Base-by-base conservation (phyloP, 2,797 vertebrate genomes). In the Gymnocypris eckloni region DNA sequence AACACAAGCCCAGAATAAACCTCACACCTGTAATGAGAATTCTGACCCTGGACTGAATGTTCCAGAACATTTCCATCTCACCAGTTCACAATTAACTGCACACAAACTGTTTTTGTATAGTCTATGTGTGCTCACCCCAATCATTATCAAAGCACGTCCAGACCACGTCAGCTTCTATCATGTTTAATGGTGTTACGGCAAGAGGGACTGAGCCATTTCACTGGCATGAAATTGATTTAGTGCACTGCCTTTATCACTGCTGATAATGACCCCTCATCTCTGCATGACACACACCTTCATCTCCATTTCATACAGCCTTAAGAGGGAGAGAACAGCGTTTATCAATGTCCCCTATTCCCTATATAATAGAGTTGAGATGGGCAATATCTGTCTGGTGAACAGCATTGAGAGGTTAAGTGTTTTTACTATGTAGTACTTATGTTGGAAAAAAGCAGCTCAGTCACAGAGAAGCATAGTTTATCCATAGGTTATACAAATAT, bases 171-270 rank as follows among this genome's bases (percentile, higher is more conserved):
- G n/a, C 56, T 81, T 85, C 83, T 79, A 87, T 87, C 83, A 87
- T 41, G 67, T 81, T 75, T 59, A 88, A 87, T 86, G 84, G 87
- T 76, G 72, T 83, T 88, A 86, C 45, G 45, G 81, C 82, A 78
- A 75, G 48, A 52, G 81, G 79, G 54, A 88, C 82, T 70, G 80
- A 78, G 50, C 77, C 78, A 56, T 77, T 87, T 59, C 79, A 50
- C 79, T 67, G 79, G 93, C 93, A 91, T 93, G 91, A 94, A 93
- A 94, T 89, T 94, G 93, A 95, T 94, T 94, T 94, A 94, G 93
- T 93, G 90, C 90, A 88, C 90, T 89, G 92, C 88, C 93, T 94
- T 93, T 93, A 93, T 33, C 28, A 33, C 28, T 33, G 28, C 85
- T 90, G 86, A 92, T 94, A 95, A 95, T 92, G 93, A 93, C 93